Evolutionary conservation across 2,888 invertebrate species (phyloP).

Genomic region (Heterodera filipjevi): DNA sequence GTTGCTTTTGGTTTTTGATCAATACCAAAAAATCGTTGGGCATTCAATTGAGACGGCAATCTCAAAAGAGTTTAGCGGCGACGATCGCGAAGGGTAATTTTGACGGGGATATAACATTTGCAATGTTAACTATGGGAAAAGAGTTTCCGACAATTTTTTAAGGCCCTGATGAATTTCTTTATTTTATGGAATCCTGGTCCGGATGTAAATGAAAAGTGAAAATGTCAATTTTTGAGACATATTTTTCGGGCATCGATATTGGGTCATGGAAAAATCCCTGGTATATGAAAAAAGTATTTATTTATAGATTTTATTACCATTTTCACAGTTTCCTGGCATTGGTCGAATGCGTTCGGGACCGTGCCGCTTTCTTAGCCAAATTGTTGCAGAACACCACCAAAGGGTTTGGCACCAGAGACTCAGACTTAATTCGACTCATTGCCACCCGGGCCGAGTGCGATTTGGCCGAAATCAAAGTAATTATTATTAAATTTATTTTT

Average conservation of each 20-base stretch:
- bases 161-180: no score
- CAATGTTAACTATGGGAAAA: no score
- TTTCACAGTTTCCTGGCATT: conserved; percentile 34
- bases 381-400: conserved; percentile 57
- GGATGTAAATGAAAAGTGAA: no score
- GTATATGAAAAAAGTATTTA: no score
- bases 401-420: conserved; percentile 63
- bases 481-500: not conserved
- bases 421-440: conserved; percentile 60
- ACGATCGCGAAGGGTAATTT: conserved; percentile 59
- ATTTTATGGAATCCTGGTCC: no score
- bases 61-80: conserved; percentile 64
- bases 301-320: no score
- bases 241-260: no score
- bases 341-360: no score
- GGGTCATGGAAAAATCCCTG: no score
- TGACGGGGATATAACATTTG: no score
- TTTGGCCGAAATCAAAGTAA: conserved; percentile 77
- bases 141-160: no score
- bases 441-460: conserved; percentile 70
- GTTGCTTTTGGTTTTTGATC: conserved; percentile 66
- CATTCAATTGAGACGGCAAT: conserved; percentile 64
- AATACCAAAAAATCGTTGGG: conserved; percentile 67
- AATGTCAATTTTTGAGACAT: no score
- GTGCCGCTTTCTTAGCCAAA: conserved; percentile 60